A percentile compares a stretch with the other conserved stretches of the same genome.
These are phyloP conservation scores for Crotalus horridus DNA, from an alignment of 2,113 vertebrate genomes.

Conservation along the genomic window DNA sequence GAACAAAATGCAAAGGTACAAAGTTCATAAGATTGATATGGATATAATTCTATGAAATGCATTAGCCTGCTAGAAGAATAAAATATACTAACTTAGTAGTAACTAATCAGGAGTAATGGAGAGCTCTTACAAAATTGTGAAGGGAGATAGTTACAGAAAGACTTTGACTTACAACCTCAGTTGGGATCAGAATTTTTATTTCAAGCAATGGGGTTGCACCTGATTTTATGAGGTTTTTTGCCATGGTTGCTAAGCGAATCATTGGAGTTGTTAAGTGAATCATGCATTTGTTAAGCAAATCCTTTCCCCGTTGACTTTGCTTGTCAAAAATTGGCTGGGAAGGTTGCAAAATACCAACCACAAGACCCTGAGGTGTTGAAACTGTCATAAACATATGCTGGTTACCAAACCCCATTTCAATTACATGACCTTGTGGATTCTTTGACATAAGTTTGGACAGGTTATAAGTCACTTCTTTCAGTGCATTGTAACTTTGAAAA, in stretches of 20 bases:
- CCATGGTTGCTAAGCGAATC: neutral
- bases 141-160: neutral
- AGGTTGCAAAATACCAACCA: neutral
- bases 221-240: neutral
- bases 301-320: neutral
- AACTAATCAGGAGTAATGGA: neutral
- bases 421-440: neutral
- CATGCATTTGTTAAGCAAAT: neutral
- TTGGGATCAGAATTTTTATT: neutral
- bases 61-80: neutral
- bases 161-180: neutral
- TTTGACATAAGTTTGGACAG: neutral
- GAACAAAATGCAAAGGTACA: conserved; percentile 53
- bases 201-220: neutral
- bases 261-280: neutral
- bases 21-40: neutral
- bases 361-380: neutral
- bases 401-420: neutral
- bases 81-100: neutral
- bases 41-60: neutral
- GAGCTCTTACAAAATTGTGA: neutral
- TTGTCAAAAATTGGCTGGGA: neutral
- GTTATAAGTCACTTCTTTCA: neutral
- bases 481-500: neutral
- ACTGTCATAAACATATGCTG: neutral